Evolutionary conservation across 2,113 vertebrate species (phyloP), one percentile per base, ranked within the genome.

Genomic region (Gambusia holbrooki): DNA sequence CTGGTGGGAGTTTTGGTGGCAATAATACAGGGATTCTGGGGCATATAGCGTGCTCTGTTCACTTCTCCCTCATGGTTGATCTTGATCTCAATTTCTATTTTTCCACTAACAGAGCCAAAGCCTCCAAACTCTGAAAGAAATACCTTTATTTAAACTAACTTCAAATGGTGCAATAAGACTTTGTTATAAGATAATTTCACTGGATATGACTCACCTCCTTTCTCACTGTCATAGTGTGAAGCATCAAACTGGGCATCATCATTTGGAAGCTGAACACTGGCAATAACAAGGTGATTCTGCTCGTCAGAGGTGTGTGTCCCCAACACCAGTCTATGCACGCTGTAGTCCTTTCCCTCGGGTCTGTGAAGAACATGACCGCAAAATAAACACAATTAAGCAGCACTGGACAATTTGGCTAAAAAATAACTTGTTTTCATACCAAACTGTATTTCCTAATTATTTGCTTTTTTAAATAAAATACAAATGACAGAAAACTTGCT

Each of bases 41-140:
- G 98, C 98, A 99, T 99, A 87, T 99, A 99, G 22, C 97, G 97
- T 0, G 98, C 97, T 90, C 98, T 90, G 92, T 99, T 99, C 80
- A 99, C 98, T 88, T 99, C 98, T 71, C 98, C 98, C 91, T 99
- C 98, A 1, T 99, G 98, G 87, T 99, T 99, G 71, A 99, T 99
- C 93, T 99, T 99, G 86, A 99, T 99, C 85, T 99, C 98, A 76
- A 99, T 99, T 78, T 99, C 98, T 78, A 99, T 99, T 88, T 99
- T 99, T 1, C 97, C 97, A 87, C 98, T 99, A 1, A 99, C 98
- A 8, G 98, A 99, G 12, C 98, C 97, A 94, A 99, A 99, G 51
- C 98, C 98, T 88, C 97, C 97, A 91, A 99, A 99, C 81, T 99
- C 98, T 99, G 79, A 6, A 86, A 77, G 4, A 80, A 60, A 58